These are phyloP conservation scores for Pelochelys cantorii DNA, from an alignment of 2,797 vertebrate genomes.

Conservation along the genomic window DNA sequence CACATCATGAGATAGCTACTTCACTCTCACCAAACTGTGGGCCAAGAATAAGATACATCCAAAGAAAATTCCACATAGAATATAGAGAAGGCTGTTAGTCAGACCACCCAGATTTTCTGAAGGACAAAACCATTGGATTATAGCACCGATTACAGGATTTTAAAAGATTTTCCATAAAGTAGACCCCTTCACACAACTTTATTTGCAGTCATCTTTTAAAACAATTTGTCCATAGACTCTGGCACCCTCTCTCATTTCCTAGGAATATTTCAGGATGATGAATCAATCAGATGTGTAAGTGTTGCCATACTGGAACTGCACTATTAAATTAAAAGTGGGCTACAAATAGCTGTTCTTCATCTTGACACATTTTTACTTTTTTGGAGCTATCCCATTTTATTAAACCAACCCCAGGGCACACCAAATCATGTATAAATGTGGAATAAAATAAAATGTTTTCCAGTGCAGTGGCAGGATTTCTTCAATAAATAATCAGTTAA, in stretches of 20 bases:
- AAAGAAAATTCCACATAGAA: not conserved
- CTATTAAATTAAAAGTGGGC: not conserved
- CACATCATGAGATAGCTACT: not conserved
- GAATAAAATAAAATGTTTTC: not conserved
- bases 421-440: not conserved
- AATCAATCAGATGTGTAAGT: not conserved
- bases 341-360: not conserved
- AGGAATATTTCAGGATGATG: not conserved
- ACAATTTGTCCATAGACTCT: not conserved
- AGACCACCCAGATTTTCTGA: not conserved
- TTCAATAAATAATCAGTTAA: constrained; percentile 27
- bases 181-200: not conserved
- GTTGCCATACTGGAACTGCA: not conserved
- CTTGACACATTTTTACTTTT: not conserved
- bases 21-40: not conserved
- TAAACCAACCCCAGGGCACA: not conserved
- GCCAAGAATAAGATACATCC: not conserved
- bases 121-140: not conserved
- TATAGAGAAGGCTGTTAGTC: not conserved
- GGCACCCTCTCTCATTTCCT: not conserved
- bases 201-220: not conserved
- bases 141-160: not conserved
- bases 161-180: not conserved
- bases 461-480: not conserved
- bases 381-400: not conserved